Evolutionary conservation across 2,113 vertebrate genomes (phyloP), one percentile per base, ranked within the genome.

Genomic region (Marmota flaviventris): DNA sequence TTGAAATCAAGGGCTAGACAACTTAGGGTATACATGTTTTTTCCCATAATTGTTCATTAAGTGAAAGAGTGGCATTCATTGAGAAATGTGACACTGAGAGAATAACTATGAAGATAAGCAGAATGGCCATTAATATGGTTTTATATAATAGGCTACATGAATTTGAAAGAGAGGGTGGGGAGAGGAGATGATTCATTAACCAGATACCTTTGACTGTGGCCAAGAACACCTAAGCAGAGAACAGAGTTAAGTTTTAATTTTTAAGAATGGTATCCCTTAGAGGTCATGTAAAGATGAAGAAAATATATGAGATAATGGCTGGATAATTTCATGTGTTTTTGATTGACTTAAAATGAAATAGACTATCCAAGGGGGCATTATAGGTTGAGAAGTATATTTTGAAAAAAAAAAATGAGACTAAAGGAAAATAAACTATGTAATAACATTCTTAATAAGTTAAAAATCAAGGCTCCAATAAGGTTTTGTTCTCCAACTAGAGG

Each of bases 331-430:
- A 45, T 87, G 34, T n/a, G 63, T 79, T 88, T 22, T 83, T 79
- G 24, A 61, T n/a, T 53, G 8, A 89, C 37, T 85, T 73, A 70
- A 65, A 20, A 42, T 76, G n/a, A 37, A 20, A 53, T 63, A 91
- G 13, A 81, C 2, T 34, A 73, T 86, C 18, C 9, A 22, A 81
- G 73, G 22, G 58, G 70, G 20, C 25, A 75, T 67, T 45, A 22
- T 79, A 34, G 65, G 25, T 94, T 86, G 48, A 69, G 58, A 86
- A 91, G 20, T 13, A 27, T 67, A 56, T 86, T 90, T 96, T 67
- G 42, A 37, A 82, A 85, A 72, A 85, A 72, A 85, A 85, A 79
- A 75, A 88, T 34, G 27, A 63, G 39, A 32, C 14, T 65, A 18
- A 69, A 17, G 24, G 5, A 65, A 51, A 89, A 69, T 72, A 77